phyloP scores from a whole-genome alignment of 2,888 invertebrate genomes.

The Listrodromus nycthemerus region DNA sequence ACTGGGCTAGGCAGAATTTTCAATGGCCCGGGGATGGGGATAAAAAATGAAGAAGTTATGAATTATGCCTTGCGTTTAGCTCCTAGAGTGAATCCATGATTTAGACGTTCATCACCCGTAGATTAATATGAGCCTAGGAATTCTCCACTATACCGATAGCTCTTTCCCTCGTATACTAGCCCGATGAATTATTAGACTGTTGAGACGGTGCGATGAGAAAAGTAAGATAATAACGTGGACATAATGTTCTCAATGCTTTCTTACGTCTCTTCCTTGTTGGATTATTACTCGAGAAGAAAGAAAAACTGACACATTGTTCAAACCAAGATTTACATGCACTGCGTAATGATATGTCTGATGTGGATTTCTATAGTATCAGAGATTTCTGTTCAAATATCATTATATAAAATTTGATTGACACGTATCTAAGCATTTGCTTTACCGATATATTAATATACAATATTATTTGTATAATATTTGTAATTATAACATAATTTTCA shows the following conservation, averaged over 20 bases:
- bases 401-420: too few species aligned
- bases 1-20: slow-evolving; percentile 43
- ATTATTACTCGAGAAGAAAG: slow-evolving; percentile 22
- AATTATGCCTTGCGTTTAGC: slow-evolving; percentile 67
- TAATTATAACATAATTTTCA: too few species aligned
- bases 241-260: slow-evolving; percentile 29
- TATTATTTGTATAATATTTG: too few species aligned
- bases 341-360: slow-evolving; percentile 1
- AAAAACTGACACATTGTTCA: slow-evolving; percentile 19
- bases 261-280: slow-evolving; percentile 33
- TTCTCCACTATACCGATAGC: slow-evolving; percentile 3
- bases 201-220: slow-evolving; percentile 39
- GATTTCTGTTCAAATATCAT: too few species aligned
- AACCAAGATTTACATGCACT: slow-evolving; percentile 20
- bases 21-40: slow-evolving; percentile 47
- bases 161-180: slow-evolving; percentile 1
- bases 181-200: slow-evolving; percentile 56
- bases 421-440: too few species aligned
- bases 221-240: slow-evolving; percentile 54
- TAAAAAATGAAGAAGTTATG: slow-evolving; percentile 47
- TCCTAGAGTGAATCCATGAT: slow-evolving; percentile 65
- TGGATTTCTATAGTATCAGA: too few species aligned
- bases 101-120: slow-evolving; percentile 68
- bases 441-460: too few species aligned
- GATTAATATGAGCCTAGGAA: slow-evolving; percentile 58